These are phyloP conservation scores for Nesogale talazaci DNA, from an alignment of 2,113 vertebrate species.

Conservation along the genomic window DNA sequence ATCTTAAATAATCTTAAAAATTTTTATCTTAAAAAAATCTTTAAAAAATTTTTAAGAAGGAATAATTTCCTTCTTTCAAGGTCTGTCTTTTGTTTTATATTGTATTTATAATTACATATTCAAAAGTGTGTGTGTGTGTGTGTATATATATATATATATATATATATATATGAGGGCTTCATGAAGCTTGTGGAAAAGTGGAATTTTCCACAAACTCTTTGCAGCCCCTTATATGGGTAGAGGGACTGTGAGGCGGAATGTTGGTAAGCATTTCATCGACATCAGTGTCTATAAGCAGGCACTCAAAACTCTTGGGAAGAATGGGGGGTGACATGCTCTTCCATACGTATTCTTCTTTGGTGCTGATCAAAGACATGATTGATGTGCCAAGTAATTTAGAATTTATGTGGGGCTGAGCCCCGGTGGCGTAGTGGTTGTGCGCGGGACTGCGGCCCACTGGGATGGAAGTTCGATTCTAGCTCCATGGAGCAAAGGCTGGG, in stretches of 20 bases:
- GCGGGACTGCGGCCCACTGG: too few relatives aligned
- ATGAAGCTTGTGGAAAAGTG: too few relatives aligned
- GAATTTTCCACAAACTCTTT: too few relatives aligned
- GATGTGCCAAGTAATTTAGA: slow-evolving; percentile 34
- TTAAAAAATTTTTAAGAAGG: too few relatives aligned
- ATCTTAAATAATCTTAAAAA: slow-evolving; percentile 32
- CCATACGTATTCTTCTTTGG: slow-evolving; percentile 22
- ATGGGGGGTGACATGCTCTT: background rate
- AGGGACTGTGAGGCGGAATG: background rate
- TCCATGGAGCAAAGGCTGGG: too few relatives aligned
- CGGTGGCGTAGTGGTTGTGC: too few relatives aligned
- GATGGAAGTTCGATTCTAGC: too few relatives aligned
- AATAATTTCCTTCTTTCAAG: slow-evolving; percentile 14
- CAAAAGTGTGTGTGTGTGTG: too few relatives aligned
- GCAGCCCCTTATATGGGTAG: background rate
- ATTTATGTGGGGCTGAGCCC: too few relatives aligned
- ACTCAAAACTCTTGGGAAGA: slow-evolving; percentile 9
- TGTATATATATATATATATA: too few relatives aligned
- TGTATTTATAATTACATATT: slow-evolving; percentile 15
- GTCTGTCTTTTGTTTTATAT: background rate
- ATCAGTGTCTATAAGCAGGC: background rate
- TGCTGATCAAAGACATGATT: background rate
- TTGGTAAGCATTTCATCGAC: background rate
- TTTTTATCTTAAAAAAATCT: background rate
- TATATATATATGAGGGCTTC: too few relatives aligned